phyloP scores from a whole-genome alignment of 1,140 invertebrate genomes.

The Chironomus striatipennis region DNA sequence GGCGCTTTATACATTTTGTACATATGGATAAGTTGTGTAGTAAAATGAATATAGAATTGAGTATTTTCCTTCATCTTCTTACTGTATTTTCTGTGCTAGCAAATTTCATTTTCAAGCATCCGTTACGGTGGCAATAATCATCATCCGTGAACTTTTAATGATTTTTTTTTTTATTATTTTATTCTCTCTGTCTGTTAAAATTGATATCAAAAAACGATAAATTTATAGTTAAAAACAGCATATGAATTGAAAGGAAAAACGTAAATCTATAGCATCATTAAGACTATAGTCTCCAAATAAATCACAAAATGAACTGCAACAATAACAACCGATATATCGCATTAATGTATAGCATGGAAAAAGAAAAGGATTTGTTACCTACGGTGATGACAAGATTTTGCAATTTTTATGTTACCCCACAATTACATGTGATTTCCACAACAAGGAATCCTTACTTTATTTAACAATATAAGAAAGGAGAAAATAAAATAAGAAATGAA shows the following conservation, averaged over 20 bases:
- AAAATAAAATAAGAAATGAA: too few relatives aligned
- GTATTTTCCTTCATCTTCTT: background rate
- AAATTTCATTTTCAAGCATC: too few relatives aligned
- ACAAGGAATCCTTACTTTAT: too few relatives aligned
- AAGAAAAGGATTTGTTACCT: slow-evolving; percentile 15
- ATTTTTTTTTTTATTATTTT: too few relatives aligned
- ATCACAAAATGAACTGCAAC: slow-evolving; percentile 6
- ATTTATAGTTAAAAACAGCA: background rate
- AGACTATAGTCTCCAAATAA: background rate
- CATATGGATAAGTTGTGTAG: background rate
- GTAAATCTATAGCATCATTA: background rate
- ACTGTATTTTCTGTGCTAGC: background rate
- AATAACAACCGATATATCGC: slow-evolving; percentile 8
- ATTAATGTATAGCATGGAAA: background rate
- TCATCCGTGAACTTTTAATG: background rate
- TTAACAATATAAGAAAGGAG: too few relatives aligned
- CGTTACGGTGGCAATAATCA: background rate
- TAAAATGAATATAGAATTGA: background rate
- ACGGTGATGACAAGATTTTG: slow-evolving; percentile 21
- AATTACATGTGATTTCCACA: too few relatives aligned
- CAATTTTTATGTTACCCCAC: background rate
- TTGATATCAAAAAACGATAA: background rate
- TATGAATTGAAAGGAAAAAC: background rate
- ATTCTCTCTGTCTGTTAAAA: background rate
- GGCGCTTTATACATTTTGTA: too few relatives aligned